Evolutionary conservation across 2,113 vertebrate species (phyloP).

Genomic region (Elaphurus davidianus): DNA sequence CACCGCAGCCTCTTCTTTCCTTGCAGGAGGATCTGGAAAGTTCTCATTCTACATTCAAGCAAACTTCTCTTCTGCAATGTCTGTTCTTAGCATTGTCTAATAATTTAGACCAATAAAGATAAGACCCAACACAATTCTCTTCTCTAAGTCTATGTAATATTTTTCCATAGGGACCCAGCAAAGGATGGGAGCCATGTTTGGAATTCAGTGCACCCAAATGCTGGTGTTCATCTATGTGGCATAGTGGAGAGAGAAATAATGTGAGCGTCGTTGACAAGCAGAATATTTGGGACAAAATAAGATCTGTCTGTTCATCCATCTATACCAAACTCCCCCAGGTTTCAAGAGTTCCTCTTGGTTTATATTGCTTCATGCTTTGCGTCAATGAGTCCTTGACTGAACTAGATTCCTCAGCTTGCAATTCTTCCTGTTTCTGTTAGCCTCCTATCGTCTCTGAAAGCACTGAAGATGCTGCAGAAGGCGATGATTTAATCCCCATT

Average conservation of each 20-base stretch:
- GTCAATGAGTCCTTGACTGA: background rate
- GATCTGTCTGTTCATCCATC: background rate
- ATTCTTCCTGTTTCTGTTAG: background rate
- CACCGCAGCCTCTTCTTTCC: background rate
- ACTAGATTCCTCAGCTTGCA: no score
- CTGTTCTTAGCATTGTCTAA: background rate
- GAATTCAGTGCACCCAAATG: background rate
- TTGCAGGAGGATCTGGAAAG: background rate
- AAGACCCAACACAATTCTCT: background rate
- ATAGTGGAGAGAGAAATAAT: rapidly evolving
- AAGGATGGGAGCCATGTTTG: background rate
- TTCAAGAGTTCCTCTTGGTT: background rate
- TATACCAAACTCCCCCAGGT: background rate
- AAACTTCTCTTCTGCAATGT: background rate
- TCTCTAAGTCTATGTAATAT: background rate
- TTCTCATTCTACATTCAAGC: background rate
- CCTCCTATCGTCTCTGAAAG: background rate
- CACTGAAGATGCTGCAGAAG: background rate
- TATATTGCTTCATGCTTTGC: background rate
- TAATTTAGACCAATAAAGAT: background rate
- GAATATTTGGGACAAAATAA: background rate
- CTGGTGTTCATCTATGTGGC: rapidly evolving
- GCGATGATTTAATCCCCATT: background rate
- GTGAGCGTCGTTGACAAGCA: background rate
- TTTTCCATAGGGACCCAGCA: background rate